Evolutionary conservation across 2,113 vertebrate genomes (phyloP).

Genomic region (Choloepus hoffmanni): DNA sequence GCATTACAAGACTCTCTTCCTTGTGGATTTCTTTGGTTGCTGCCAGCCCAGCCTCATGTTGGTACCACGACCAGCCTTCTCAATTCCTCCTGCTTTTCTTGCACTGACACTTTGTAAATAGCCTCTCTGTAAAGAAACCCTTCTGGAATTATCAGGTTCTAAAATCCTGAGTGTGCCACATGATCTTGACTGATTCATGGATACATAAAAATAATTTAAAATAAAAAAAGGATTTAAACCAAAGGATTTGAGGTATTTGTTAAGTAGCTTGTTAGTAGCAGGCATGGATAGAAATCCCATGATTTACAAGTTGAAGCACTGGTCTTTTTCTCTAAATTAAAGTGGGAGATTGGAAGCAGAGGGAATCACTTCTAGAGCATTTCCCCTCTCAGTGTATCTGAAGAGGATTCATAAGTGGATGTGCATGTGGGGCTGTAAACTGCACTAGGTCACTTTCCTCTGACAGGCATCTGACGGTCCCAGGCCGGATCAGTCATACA

Average conservation of each 20-base stretch:
- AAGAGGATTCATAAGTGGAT: not conserved
- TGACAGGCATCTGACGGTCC: not conserved
- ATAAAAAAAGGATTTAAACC: not conserved
- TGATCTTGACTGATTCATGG: not conserved
- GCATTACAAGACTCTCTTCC: not conserved
- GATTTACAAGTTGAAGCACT: too few species aligned
- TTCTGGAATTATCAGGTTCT: not conserved
- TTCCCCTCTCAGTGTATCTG: not conserved
- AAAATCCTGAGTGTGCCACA: not conserved
- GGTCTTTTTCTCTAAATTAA: not conserved
- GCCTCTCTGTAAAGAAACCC: not conserved
- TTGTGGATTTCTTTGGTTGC: not conserved
- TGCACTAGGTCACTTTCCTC: not conserved
- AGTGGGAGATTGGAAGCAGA: not conserved
- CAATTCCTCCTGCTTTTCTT: not conserved
- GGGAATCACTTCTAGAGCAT: not conserved
- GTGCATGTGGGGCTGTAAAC: not conserved
- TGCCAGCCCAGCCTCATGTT: not conserved
- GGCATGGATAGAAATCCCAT: not conserved
- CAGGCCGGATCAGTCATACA: not conserved
- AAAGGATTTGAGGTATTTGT: not conserved
- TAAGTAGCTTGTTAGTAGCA: not conserved
- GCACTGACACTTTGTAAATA: not conserved
- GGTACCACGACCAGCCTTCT: fast-evolving
- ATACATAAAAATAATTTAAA: not conserved